Evolutionary conservation across 1,140 invertebrate genomes (phyloP), one percentile per base, ranked within the genome.

Genomic region (Bathynomus jamesi): DNA sequence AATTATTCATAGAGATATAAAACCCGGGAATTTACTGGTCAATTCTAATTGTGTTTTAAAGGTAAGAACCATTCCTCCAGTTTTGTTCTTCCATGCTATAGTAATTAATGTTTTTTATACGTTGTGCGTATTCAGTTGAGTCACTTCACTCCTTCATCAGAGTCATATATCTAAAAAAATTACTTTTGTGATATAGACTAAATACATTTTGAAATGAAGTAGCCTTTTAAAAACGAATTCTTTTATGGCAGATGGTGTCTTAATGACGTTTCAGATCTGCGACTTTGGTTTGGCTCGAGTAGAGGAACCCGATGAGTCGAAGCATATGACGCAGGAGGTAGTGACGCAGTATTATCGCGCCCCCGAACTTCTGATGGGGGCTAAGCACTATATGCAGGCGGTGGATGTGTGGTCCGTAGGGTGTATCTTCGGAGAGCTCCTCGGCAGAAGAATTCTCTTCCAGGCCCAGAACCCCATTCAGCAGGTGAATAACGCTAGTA

Each of bases 381-480:
- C 97, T 4, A 90, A 93, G 78, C 96, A 99, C 83, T 99, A 99
- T 83, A 95, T 95, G 27, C 91, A 91, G 10, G 92, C 94, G 0
- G 94, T 99, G 40, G 97, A 99, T 81, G 93, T 99, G 17, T 99
- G 96, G 97, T 95, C 94, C 61, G 95, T 99, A 28, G 97, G 97
- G n/a, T 99, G 97, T 82, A 99, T 99, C 79, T 99, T 99, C 81
- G 96, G 95, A 7, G 97, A 99, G 82, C 87, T 99, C 25, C 86
- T 99, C 0, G 92, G 94, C 61, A 84, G 97, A 69, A 86, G 95
- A 71, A 99, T 99, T 78, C 87, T 99, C 28, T 99, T 99, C 85
- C 96, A 99, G 66, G 78, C 78, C 24, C 70, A 72, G 27, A 76
- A 72, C 29, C 78, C 78, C 13, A 79, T 79, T 28, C 74, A 77